These are phyloP conservation scores for Galago senegalensis DNA, from an alignment of 2,797 vertebrate species.

Conservation along the genomic window DNA sequence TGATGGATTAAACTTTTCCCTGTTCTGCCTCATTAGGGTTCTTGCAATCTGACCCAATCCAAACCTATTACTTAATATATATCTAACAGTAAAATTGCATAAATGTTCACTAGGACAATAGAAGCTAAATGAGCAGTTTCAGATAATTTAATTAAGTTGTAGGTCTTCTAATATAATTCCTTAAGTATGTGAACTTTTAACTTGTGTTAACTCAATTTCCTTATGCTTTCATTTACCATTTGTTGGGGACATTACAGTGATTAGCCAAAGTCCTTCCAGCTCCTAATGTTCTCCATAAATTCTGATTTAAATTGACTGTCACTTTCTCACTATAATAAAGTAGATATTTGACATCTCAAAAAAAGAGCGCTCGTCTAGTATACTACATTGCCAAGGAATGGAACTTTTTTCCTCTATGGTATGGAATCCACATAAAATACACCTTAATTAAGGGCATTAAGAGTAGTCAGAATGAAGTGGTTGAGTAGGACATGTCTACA, in stretches of 20 bases:
- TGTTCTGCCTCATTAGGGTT: constrained; percentile 78
- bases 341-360: constrained; percentile 90
- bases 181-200: constrained; percentile 93
- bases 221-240: constrained; percentile 93
- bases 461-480: constrained; percentile 54
- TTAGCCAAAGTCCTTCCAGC: constrained; percentile 92
- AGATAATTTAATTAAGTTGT: constrained; percentile 92
- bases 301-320: constrained; percentile 93
- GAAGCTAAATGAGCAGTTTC: constrained; percentile 89
- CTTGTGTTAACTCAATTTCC: constrained; percentile 93
- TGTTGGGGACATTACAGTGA: constrained; percentile 92
- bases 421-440: constrained; percentile 80
- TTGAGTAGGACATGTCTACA: neutral
- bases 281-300: constrained; percentile 93
- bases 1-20: constrained; percentile 79
- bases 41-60: constrained; percentile 78
- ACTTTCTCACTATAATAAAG: constrained; percentile 91
- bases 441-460: constrained; percentile 58
- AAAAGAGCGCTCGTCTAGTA: constrained; percentile 79
- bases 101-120: constrained; percentile 85
- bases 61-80: constrained; percentile 82
- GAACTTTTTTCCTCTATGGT: constrained; percentile 53
- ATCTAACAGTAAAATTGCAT: constrained; percentile 85
- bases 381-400: constrained; percentile 83
- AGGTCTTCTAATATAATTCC: constrained; percentile 91